Evolutionary conservation across 35 echinoderm and acorn worm species (phyloP).

Genomic region (Diadema setosum): DNA sequence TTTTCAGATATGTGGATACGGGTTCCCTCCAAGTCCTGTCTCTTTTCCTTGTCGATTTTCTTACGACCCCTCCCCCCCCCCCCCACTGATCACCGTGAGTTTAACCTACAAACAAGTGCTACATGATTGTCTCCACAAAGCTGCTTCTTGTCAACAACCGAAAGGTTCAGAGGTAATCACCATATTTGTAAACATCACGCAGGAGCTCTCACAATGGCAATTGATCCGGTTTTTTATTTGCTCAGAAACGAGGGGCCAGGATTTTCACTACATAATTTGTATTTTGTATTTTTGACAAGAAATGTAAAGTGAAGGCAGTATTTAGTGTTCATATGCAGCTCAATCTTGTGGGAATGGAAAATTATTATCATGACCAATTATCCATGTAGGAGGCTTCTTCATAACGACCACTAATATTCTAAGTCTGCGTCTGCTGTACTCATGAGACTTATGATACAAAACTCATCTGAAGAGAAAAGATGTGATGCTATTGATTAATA

Average conservation of each 20-base stretch:
- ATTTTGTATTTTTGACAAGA: too few species aligned
- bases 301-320: not conserved
- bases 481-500: too few species aligned
- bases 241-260: not conserved
- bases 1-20: not conserved
- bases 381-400: not conserved
- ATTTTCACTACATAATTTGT: not conserved
- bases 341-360: not conserved
- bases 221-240: not conserved
- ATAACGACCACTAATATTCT: not conserved
- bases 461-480: not conserved
- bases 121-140: not conserved
- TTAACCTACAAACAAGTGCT: not conserved
- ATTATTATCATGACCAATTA: not conserved
- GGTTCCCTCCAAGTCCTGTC: not conserved
- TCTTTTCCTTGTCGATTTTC: not conserved
- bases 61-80: not conserved
- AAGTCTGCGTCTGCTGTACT: not conserved
- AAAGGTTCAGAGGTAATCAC: not conserved
- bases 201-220: not conserved
- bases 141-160: not conserved
- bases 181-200: not conserved
- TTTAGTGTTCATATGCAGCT: slow-evolving; percentile 7
- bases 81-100: not conserved
- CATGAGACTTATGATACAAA: not conserved